phyloP scores from a whole-genome alignment of 1,140 invertebrate species.

The Trichonephila clavipes region DNA sequence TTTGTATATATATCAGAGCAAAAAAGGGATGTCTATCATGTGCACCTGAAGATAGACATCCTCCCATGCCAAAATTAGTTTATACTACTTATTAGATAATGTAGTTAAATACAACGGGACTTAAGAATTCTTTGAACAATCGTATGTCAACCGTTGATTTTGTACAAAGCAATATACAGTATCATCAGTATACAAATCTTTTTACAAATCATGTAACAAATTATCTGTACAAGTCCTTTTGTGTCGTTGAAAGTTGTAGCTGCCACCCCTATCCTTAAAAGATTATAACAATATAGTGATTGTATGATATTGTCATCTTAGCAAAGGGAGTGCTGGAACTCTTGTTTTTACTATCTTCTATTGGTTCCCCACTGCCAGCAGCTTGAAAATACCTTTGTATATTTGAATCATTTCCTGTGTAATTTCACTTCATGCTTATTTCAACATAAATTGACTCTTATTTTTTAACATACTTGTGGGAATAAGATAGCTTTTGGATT shows the following conservation, averaged over 20 bases:
- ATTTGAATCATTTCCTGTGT: conserved; percentile 33
- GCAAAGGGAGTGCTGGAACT: conserved; percentile 66
- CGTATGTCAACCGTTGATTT: conserved; percentile 67
- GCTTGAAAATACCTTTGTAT: conserved; percentile 50
- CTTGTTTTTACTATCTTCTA: conserved; percentile 68
- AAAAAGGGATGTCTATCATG: conserved; percentile 43
- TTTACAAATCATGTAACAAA: conserved; percentile 76
- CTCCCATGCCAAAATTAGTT: conserved; percentile 74
- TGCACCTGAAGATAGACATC: conserved; percentile 25
- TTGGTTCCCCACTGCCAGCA: conserved; percentile 74
- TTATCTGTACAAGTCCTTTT: conserved; percentile 75
- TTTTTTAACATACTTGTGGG: conserved; percentile 49
- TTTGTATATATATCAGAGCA: conserved; percentile 73
- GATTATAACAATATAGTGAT: conserved; percentile 10
- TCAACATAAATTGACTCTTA: background rate
- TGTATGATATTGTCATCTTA: conserved; percentile 75
- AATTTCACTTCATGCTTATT: conserved; percentile 33
- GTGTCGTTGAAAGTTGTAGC: conserved; percentile 70
- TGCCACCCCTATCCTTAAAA: conserved; percentile 39
- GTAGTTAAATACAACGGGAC: conserved; percentile 62
- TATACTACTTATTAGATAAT: conserved; percentile 72
- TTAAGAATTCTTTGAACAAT: conserved; percentile 61
- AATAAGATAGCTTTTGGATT: conserved; percentile 71
- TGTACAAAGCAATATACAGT: conserved; percentile 76
- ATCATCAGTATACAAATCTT: conserved; percentile 75